phyloP scores from a whole-genome alignment of 2,888 invertebrate genomes.

The Diarsia dahlii region DNA sequence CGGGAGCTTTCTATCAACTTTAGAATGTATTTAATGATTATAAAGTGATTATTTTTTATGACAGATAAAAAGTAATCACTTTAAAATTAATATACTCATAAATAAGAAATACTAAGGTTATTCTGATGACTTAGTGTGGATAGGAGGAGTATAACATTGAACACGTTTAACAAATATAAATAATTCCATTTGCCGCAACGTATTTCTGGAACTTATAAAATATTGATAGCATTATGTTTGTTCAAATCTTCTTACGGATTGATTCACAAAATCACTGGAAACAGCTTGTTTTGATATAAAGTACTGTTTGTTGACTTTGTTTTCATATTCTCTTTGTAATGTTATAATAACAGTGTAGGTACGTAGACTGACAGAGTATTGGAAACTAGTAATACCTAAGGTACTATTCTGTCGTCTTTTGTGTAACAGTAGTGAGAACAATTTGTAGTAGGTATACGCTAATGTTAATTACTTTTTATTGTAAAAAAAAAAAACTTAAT shows the following conservation, averaged over 20 bases:
- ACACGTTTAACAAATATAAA: conserved; percentile 15
- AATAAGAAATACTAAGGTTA: not conserved
- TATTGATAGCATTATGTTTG: conserved; percentile 53
- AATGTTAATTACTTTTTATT: not conserved
- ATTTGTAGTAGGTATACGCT: not conserved
- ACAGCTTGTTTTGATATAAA: conserved; percentile 37
- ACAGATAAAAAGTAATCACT: not conserved
- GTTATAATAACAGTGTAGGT: not conserved
- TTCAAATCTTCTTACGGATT: conserved; percentile 53
- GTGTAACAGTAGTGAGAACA: not conserved
- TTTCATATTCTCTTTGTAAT: conserved; percentile 14
- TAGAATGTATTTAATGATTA: not conserved
- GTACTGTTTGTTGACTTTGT: conserved; percentile 24
- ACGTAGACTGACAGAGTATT: not conserved
- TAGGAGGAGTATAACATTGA: not conserved
- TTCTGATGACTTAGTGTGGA: not conserved
- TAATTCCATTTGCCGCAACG: conserved; percentile 13
- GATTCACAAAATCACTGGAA: conserved; percentile 38
- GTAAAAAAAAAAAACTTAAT: not conserved
- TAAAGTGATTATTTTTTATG: no score
- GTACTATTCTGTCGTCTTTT: not conserved
- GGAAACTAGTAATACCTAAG: not conserved
- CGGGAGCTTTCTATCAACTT: not conserved
- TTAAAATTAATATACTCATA: not conserved
- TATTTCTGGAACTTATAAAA: conserved; percentile 38